These are phyloP conservation scores for Psittacula cyanocephala DNA, from an alignment of 2,113 vertebrate genomes.

Conservation along the genomic window DNA sequence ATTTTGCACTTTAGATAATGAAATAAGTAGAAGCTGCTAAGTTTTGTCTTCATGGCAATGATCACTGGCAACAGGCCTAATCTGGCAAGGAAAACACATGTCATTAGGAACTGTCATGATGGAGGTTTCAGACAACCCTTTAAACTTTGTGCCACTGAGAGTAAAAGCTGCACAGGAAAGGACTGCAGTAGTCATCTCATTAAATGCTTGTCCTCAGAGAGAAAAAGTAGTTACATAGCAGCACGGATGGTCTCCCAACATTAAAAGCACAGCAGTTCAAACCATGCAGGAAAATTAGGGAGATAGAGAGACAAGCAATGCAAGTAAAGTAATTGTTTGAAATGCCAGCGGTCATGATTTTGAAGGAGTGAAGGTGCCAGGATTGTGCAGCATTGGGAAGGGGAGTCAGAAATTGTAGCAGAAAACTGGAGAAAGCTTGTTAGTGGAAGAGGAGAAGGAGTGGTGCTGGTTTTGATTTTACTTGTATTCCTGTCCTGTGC, in stretches of 20 bases:
- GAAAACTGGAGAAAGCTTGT: not conserved
- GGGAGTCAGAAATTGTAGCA: not conserved
- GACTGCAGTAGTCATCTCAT: not conserved
- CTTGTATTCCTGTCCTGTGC: not conserved
- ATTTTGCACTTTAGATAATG: not conserved
- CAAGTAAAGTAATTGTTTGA: not conserved
- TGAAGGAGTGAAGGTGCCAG: not conserved
- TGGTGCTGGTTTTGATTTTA: not conserved
- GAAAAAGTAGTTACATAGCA: not conserved
- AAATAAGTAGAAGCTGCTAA: not conserved
- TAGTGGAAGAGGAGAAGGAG: not conserved
- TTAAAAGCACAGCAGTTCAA: accelerated
- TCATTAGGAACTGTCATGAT: not conserved
- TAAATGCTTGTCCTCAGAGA: not conserved
- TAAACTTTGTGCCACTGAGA: accelerated
- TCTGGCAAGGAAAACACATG: not conserved
- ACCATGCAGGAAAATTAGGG: accelerated
- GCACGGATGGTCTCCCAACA: accelerated
- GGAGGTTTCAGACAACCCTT: not conserved
- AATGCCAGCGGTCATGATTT: accelerated
- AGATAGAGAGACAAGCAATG: accelerated
- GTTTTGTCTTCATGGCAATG: not conserved
- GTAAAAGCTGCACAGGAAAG: not conserved
- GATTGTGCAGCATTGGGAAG: accelerated
- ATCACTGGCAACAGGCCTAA: not conserved